These are phyloP conservation scores for Marmota monax DNA, from an alignment of 2,113 vertebrate species.

Conservation along the genomic window DNA sequence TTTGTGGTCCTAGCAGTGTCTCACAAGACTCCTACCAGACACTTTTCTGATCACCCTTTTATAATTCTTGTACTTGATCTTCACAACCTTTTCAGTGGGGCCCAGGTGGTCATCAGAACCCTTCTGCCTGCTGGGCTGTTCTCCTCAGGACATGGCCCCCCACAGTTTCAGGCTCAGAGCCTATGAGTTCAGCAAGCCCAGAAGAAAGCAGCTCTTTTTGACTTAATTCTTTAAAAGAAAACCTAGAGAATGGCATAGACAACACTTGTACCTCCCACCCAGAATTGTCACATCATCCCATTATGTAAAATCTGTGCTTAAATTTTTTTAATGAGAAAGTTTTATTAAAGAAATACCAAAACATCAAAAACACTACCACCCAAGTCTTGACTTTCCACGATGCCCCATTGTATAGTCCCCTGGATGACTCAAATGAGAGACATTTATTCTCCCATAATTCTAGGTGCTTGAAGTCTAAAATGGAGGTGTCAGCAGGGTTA, in stretches of 20 bases:
- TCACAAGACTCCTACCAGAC: neutral
- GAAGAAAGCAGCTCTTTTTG: neutral
- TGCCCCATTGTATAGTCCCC: neutral
- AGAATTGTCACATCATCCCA: neutral
- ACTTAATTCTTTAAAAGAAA: neutral
- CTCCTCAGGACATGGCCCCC: neutral
- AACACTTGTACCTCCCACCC: neutral
- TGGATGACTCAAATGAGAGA: neutral
- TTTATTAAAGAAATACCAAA: neutral
- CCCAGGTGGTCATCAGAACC: neutral
- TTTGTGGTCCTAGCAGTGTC: neutral
- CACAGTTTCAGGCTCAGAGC: neutral
- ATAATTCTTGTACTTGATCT: neutral
- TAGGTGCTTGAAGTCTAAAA: accelerated
- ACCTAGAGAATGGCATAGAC: neutral
- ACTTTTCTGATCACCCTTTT: neutral
- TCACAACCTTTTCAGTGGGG: neutral
- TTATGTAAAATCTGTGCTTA: neutral
- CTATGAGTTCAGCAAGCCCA: neutral
- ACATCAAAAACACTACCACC: neutral
- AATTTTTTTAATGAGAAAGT: neutral
- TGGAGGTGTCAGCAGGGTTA: neutral
- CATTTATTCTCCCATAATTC: neutral
- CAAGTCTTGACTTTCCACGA: neutral
- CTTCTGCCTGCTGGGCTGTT: accelerated